A percentile compares a stretch with the other conserved stretches of the same genome.
Conservation (phyloP, 2,888 invertebrate species). For the Eumerus sabulonum region DNA sequence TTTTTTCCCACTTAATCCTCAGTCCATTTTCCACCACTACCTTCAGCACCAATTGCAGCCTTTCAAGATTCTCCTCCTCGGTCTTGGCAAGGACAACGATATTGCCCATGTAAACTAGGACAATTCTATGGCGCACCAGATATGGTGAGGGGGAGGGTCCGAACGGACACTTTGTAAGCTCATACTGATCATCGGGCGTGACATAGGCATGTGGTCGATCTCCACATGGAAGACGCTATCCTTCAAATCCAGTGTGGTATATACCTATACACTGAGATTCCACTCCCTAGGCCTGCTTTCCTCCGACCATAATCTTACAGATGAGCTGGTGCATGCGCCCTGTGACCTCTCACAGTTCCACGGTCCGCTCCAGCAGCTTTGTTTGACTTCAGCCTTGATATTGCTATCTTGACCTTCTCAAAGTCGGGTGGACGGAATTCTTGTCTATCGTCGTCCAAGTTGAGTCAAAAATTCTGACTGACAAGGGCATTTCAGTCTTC, state of each 20-base stretch:
- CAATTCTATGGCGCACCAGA: slow-evolving; percentile 3
- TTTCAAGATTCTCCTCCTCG: slow-evolving; percentile 11
- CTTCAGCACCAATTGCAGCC: slow-evolving; percentile 36
- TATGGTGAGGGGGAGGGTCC: slow-evolving; percentile 74
- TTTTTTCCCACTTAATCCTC: slow-evolving; percentile 13
- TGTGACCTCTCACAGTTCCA: no score
- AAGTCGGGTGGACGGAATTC: no score
- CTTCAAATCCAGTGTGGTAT: slow-evolving; percentile 7
- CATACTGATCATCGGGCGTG: slow-evolving; percentile 7
- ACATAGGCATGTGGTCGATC: background rate
- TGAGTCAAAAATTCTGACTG: no score
- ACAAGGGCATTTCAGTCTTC: no score
- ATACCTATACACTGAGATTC: no score
- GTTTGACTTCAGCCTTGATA: no score
- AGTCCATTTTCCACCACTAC: background rate
- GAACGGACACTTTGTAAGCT: slow-evolving; percentile 71
- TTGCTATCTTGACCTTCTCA: no score
- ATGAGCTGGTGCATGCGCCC: no score
- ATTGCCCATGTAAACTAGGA: slow-evolving; percentile 28
- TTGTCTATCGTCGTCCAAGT: no score
- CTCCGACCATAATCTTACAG: no score
- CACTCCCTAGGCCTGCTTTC: no score
- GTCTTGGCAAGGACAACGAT: slow-evolving; percentile 18
- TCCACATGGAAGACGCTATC: background rate
- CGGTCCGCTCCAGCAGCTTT: no score